phyloP scores from a whole-genome alignment of 2,113 vertebrate genomes.

The Ceyx cyanopectus region DNA sequence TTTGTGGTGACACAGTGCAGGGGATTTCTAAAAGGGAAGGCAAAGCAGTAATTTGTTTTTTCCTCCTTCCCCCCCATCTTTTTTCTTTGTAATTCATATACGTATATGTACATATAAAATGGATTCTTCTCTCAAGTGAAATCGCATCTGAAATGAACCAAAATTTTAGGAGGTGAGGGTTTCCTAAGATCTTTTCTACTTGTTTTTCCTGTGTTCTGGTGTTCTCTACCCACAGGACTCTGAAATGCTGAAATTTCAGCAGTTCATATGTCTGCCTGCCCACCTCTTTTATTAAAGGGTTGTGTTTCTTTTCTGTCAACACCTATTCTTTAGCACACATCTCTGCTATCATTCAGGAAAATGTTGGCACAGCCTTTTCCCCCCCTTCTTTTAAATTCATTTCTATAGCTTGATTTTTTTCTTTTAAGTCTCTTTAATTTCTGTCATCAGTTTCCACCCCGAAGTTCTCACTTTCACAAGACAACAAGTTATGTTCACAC shows the following conservation, averaged over 20 bases:
- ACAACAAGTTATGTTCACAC: conserved; percentile 58
- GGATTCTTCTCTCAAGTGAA: conserved; percentile 17
- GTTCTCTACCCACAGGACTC: background rate
- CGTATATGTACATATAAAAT: background rate
- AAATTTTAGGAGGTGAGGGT: conserved; percentile 16
- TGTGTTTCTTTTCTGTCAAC: conserved; percentile 72
- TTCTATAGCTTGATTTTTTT: conserved; percentile 11
- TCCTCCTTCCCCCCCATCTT: background rate
- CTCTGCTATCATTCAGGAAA: conserved; percentile 65
- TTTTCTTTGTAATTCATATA: background rate
- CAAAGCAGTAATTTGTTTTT: conserved; percentile 50
- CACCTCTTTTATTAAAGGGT: conserved; percentile 59
- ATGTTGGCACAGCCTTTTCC: conserved; percentile 29
- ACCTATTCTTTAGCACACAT: conserved; percentile 67
- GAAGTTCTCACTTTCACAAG: conserved; percentile 24
- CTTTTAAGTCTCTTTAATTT: conserved; percentile 51
- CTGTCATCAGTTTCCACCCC: conserved; percentile 12
- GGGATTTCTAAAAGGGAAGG: conserved; percentile 48
- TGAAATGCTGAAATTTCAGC: conserved; percentile 58
- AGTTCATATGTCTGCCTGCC: conserved; percentile 59
- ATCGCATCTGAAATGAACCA: background rate
- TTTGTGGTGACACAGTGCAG: conserved; percentile 67
- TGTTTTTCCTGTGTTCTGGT: conserved; percentile 3
- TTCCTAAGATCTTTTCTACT: conserved; percentile 13
- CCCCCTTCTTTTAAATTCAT: conserved; percentile 6